Percentiles rank a stretch among this genome's conserved stretches.
These are phyloP conservation scores for Stictonetta naevosa DNA, from an alignment of 2,113 vertebrate genomes.

Conservation along the genomic window DNA sequence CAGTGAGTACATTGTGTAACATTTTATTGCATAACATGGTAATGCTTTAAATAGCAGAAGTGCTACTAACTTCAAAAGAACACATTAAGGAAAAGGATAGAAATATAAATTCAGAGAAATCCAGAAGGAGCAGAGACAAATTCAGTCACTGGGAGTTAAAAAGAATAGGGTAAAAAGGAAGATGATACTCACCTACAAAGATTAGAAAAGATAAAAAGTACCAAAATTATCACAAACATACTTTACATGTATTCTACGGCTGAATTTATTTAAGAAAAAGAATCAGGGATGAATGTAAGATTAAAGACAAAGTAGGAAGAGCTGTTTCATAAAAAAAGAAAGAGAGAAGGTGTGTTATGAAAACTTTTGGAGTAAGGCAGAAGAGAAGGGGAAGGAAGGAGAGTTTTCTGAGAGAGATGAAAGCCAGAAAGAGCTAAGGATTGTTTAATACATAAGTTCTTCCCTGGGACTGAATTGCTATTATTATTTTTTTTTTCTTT, in stretches of 20 bases:
- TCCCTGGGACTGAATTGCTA: background rate
- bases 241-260: background rate
- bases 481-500: background rate
- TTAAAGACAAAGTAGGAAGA: background rate
- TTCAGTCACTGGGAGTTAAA: background rate
- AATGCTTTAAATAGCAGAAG: background rate
- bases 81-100: background rate
- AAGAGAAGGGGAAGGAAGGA: background rate
- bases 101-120: background rate
- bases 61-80: background rate
- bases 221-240: background rate
- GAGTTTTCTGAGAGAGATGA: background rate
- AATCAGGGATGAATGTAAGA: background rate
- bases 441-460: background rate
- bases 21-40: background rate
- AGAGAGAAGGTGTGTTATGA: background rate
- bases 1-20: background rate
- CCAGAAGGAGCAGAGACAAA: background rate
- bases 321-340: background rate
- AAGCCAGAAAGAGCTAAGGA: background rate
- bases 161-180: background rate
- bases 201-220: background rate
- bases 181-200: background rate
- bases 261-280: background rate
- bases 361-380: background rate